A percentile compares a stretch with the other conserved stretches of the same genome.
These are phyloP conservation scores for Sorex araneus DNA, from an alignment of 2,113 vertebrate genomes.

Conservation along the genomic window DNA sequence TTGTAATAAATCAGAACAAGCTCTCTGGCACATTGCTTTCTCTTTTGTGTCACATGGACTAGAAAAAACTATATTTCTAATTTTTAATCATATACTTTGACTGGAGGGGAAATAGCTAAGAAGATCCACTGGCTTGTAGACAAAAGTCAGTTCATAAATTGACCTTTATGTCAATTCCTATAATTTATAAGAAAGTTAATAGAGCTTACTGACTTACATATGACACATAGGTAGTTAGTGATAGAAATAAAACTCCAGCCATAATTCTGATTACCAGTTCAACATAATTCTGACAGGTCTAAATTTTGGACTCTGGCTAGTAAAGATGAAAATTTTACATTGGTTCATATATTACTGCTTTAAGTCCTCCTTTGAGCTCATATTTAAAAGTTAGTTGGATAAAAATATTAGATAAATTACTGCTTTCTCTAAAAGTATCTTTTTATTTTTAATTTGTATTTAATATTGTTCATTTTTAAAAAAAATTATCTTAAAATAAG, in stretches of 20 bases:
- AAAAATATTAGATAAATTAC: too few relatives aligned
- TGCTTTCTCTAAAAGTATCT: too few relatives aligned
- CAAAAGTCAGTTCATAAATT: neutral
- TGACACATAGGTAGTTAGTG: neutral
- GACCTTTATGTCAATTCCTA: neutral
- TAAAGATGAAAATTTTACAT: neutral
- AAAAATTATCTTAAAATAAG: too few relatives aligned
- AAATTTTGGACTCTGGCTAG: neutral
- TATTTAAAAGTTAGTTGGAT: too few relatives aligned
- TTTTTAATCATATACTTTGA: neutral
- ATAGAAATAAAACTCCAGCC: constrained; percentile 30
- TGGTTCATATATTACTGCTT: too few relatives aligned
- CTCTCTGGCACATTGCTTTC: neutral
- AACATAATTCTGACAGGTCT: neutral
- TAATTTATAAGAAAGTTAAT: neutral
- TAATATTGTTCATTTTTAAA: too few relatives aligned
- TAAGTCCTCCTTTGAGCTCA: too few relatives aligned
- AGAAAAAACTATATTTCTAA: constrained; percentile 34
- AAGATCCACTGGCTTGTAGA: neutral
- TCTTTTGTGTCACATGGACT: neutral
- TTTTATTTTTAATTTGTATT: too few relatives aligned
- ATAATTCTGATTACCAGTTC: neutral
- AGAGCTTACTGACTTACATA: neutral
- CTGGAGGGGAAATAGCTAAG: constrained; percentile 14
- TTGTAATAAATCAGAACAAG: neutral